phyloP scores from a whole-genome alignment of 1,140 invertebrate species.

The Halyomorpha halys region DNA sequence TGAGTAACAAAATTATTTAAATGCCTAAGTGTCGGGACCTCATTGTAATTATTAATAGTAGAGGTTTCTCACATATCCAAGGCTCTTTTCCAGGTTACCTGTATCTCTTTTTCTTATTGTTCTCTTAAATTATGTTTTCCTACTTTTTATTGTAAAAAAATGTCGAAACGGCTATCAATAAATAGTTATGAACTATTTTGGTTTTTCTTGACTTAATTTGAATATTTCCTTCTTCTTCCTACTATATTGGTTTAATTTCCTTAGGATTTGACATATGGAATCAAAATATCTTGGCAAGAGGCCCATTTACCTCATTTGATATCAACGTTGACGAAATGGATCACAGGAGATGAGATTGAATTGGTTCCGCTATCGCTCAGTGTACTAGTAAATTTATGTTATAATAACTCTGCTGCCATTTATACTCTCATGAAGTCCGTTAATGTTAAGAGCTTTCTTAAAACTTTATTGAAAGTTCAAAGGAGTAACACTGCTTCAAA shows the following conservation, averaged over 20 bases:
- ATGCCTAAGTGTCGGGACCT: too few relatives aligned
- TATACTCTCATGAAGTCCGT: constrained; percentile 52
- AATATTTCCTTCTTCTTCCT: constrained; percentile 36
- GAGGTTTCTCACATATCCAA: too few relatives aligned
- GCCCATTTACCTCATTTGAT: constrained; percentile 51
- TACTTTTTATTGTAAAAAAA: too few relatives aligned
- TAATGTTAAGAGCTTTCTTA: constrained; percentile 49
- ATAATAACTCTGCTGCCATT: constrained; percentile 54
- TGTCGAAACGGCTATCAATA: too few relatives aligned
- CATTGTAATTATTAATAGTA: too few relatives aligned
- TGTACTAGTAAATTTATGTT: constrained; percentile 59
- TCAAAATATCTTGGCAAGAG: constrained; percentile 59
- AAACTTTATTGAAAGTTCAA: constrained; percentile 43
- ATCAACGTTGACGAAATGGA: constrained; percentile 48
- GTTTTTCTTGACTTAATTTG: constrained; percentile 21
- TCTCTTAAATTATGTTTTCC: too few relatives aligned
- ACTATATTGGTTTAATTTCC: constrained; percentile 31
- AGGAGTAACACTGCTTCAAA: constrained; percentile 34
- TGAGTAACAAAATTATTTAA: too few relatives aligned
- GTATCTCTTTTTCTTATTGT: too few relatives aligned
- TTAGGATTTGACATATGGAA: constrained; percentile 56
- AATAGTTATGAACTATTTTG: background rate
- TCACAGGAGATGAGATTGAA: constrained; percentile 44
- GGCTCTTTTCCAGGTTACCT: too few relatives aligned
- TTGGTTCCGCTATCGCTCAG: constrained; percentile 49